phyloP scores from a whole-genome alignment of 2,888 invertebrate species.

The Lithophane ornitopus region DNA sequence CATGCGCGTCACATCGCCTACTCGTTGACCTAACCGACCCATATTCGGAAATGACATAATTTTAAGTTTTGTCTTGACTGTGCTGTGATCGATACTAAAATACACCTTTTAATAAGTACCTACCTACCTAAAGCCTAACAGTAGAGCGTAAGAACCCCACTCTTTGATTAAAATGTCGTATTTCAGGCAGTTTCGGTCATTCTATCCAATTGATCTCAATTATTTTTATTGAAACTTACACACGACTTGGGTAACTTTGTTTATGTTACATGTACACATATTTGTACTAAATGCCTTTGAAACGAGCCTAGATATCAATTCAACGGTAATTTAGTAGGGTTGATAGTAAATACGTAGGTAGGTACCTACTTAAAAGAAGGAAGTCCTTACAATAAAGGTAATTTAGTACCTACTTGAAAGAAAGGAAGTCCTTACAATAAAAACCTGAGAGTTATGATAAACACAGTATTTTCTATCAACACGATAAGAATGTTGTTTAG shows the following conservation, averaged over 20 bases:
- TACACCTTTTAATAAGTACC: too few relatives aligned
- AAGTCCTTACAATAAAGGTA: not conserved
- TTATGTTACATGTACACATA: not conserved
- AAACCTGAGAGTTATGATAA: not conserved
- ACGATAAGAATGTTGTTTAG: too few relatives aligned
- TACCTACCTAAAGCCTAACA: not conserved
- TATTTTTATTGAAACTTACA: conserved; percentile 4
- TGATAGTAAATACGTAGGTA: not conserved
- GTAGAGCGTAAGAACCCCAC: not conserved
- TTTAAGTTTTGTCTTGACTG: conserved; percentile 49
- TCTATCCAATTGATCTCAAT: conserved; percentile 15
- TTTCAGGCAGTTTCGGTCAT: not conserved
- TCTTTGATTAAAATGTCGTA: conserved; percentile 7
- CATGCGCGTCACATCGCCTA: conserved; percentile 74
- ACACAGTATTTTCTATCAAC: not conserved
- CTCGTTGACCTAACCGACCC: conserved; percentile 79
- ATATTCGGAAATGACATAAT: conserved; percentile 73
- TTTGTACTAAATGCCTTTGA: not conserved
- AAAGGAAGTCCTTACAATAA: not conserved
- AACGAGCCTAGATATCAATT: not conserved
- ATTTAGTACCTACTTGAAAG: not conserved
- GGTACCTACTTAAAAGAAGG: not conserved
- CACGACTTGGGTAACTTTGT: not conserved
- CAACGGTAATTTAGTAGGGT: not conserved
- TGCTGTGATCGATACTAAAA: not conserved